Evolutionary conservation across 2,113 vertebrate genomes (phyloP).

Genomic region (Calonectris borealis): DNA sequence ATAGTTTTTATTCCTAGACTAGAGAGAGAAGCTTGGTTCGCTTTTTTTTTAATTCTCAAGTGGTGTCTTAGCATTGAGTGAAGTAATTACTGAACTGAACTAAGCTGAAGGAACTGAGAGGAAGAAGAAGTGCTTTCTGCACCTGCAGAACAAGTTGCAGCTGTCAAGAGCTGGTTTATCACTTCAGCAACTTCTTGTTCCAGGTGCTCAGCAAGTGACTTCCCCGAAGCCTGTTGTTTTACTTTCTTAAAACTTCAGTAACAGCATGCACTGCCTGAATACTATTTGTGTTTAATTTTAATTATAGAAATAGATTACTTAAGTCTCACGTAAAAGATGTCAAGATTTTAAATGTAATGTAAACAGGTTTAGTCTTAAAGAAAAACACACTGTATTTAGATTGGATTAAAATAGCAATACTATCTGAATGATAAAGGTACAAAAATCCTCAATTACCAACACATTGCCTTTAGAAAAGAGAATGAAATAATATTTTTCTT

Average conservation of each 20-base stretch:
- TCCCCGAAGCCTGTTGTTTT: slow-evolving; percentile 35
- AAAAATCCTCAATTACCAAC: background rate
- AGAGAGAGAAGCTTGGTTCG: background rate
- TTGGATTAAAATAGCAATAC: background rate
- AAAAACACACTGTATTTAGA: background rate
- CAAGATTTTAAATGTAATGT: background rate
- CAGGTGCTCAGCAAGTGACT: slow-evolving; percentile 57
- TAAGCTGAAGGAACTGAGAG: slow-evolving; percentile 24
- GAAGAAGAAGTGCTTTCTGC: slow-evolving; percentile 52
- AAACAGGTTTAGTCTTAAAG: background rate
- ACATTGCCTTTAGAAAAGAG: background rate
- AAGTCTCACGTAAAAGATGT: background rate
- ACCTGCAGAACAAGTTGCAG: slow-evolving; percentile 60
- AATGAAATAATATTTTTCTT: background rate
- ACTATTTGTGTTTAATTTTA: background rate
- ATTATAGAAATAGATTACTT: background rate
- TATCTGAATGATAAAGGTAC: background rate
- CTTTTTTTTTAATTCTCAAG: background rate
- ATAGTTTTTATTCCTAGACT: background rate
- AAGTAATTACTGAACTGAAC: slow-evolving; percentile 12
- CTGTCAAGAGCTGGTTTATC: slow-evolving; percentile 60
- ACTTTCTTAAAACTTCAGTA: background rate
- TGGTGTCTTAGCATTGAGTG: background rate
- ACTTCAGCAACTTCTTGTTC: slow-evolving; percentile 44
- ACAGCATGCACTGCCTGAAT: background rate